phyloP scores from a whole-genome alignment of 2,888 invertebrate genomes.

The Acrocyrtus sp. region DNA sequence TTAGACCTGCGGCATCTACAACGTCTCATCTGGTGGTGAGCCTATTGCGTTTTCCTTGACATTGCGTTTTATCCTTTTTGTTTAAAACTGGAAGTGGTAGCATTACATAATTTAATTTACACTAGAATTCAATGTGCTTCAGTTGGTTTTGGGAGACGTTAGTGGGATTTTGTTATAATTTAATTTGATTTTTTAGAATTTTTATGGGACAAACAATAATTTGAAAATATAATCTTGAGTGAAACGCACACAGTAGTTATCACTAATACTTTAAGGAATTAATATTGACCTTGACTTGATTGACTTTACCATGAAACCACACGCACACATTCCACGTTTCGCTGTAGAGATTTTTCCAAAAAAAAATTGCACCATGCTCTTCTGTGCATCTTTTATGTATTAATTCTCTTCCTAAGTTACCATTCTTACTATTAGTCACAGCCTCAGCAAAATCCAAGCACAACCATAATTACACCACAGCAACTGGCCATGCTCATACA shows the following conservation, averaged over 20 bases:
- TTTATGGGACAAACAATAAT: too few relatives aligned
- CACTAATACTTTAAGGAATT: too few relatives aligned
- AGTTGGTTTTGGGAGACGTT: too few relatives aligned
- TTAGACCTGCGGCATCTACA: slow-evolving; percentile 53
- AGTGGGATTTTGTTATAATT: too few relatives aligned
- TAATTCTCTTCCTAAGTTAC: slow-evolving; percentile 24
- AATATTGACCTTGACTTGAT: neutral
- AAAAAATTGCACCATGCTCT: too few relatives aligned
- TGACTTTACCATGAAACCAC: neutral
- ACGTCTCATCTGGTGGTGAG: slow-evolving; percentile 59
- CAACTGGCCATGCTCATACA: slow-evolving; percentile 63
- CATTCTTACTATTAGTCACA: slow-evolving; percentile 49
- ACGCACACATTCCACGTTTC: neutral
- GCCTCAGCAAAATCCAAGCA: slow-evolving; percentile 60
- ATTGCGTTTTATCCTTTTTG: neutral
- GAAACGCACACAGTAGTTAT: too few relatives aligned
- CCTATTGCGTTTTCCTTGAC: too few relatives aligned
- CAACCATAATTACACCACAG: slow-evolving; percentile 63
- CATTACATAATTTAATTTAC: too few relatives aligned
- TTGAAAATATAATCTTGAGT: too few relatives aligned
- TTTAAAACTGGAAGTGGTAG: too few relatives aligned
- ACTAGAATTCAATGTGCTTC: too few relatives aligned
- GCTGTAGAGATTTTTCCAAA: neutral
- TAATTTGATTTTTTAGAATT: too few relatives aligned
- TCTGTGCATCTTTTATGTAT: neutral